Conservation (phyloP, 2,888 invertebrate genomes). For the Rotaria sp. region DNA sequence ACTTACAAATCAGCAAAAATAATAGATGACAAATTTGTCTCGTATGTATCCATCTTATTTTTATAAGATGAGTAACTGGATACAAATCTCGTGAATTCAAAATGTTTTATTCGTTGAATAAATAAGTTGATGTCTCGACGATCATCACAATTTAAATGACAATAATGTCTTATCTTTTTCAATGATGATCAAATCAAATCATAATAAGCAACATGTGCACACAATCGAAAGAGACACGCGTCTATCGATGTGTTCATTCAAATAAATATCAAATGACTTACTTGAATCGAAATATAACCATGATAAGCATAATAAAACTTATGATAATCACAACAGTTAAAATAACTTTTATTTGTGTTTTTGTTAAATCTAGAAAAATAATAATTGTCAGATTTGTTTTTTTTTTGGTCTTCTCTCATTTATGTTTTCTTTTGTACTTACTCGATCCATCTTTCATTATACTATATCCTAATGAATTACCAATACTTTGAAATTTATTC, state of each 20-base stretch:
- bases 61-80: background rate
- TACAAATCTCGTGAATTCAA: background rate
- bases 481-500: background rate
- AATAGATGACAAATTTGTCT: background rate
- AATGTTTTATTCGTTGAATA: background rate
- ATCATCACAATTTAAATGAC: background rate
- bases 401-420: background rate
- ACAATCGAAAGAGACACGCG: background rate
- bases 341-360: background rate
- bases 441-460: background rate
- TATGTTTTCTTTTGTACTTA: background rate
- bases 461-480: background rate
- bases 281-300: constrained; percentile 15
- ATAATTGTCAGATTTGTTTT: background rate
- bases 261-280: background rate
- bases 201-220: background rate
- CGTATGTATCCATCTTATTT: background rate
- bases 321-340: background rate
- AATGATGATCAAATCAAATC: background rate
- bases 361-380: background rate
- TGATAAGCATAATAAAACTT: constrained; percentile 10
- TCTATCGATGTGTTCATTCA: background rate
- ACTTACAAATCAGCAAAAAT: background rate
- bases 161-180: background rate
- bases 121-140: background rate